Base-by-base conservation (phyloP, 2,888 invertebrate species). In the Tryphoninae sp. region DNA sequence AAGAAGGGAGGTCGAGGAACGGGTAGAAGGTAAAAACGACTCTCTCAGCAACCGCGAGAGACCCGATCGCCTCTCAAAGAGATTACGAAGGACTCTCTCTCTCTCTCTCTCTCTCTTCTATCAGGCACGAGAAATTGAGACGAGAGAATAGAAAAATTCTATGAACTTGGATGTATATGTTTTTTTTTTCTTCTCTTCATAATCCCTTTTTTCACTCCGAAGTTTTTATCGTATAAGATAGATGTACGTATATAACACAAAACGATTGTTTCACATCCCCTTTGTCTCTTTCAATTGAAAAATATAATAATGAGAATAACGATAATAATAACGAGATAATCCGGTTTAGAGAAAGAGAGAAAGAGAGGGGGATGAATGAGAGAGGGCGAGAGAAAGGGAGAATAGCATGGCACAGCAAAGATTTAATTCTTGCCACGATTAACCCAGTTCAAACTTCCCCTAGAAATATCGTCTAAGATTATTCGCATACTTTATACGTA, bases 381-480 rank as follows among this genome's bases (percentile, higher is more conserved):
- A 62, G 73, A 68, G 68, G 4, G 62, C 59, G 55, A 45, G 59
- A 19, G 4, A 49, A 42, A 53, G 51, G 58, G 73, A 62, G 68
- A 68, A 81, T 62, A 68, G 55, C 55, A 68, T 73, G 45, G 19
- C 40, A 62, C 42, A 45, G 16, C 9, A 49, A 74, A 53, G 64
- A 22, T 71, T 62, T 74, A 78, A 78, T 81, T 64, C 81, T 33
- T 33, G 58, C 65, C n/a, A 53, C 73, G 78, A 81, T 78, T 81
- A 81, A 81, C 81, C 81, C 74, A 81, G 74, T 81, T 81, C 69
- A 69, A 75, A 78, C 58, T 78, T 81, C 61, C 59, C 53, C 78
- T 23, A 59, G 71, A 71, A 78, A 65, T 71, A 58, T 26, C 49
- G 49, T 73, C 62, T 58, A 22, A 53, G 49, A 68, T 78, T 64